These are phyloP conservation scores for Steinernema carpocapsae DNA, from an alignment of 2,888 invertebrate genomes.

Conservation along the genomic window DNA sequence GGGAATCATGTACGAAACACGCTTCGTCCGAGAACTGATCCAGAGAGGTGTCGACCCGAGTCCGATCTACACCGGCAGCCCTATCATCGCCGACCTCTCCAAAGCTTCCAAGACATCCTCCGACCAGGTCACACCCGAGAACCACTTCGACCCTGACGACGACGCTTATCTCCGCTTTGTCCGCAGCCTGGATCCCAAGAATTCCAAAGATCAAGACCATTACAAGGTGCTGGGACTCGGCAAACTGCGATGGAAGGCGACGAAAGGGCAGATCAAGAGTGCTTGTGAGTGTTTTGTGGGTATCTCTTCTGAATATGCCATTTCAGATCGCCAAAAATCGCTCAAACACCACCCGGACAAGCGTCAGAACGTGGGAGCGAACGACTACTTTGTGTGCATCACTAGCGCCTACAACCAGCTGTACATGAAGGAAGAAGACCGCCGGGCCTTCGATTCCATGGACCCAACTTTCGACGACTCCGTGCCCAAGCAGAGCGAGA, in stretches of 20 bases:
- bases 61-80: neutral
- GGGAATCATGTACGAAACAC: conserved; percentile 58
- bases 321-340: conserved; percentile 80
- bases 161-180: conserved; percentile 63
- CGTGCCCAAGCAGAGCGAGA: conserved; percentile 73
- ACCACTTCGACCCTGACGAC: conserved; percentile 62
- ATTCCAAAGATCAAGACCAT: conserved; percentile 84
- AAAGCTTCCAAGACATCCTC: conserved; percentile 39
- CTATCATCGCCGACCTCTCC: neutral
- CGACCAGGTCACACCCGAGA: conserved; percentile 29
- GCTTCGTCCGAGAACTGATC: conserved; percentile 54
- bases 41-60: conserved; percentile 34
- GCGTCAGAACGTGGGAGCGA: conserved; percentile 85
- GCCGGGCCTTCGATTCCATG: conserved; percentile 92
- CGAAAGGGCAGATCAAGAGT: conserved; percentile 89
- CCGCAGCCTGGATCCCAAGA: conserved; percentile 57
- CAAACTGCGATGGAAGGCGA: conserved; percentile 82
- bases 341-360: conserved; percentile 98
- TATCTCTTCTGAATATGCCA: neutral
- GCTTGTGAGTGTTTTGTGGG: conserved; percentile 78
- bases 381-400: conserved; percentile 93
- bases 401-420: conserved; percentile 76
- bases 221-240: conserved; percentile 91
- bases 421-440: conserved; percentile 72
- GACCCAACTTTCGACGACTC: conserved; percentile 93